Conservation (phyloP, 2,888 invertebrate genomes). For the Heliconius aoede region DNA sequence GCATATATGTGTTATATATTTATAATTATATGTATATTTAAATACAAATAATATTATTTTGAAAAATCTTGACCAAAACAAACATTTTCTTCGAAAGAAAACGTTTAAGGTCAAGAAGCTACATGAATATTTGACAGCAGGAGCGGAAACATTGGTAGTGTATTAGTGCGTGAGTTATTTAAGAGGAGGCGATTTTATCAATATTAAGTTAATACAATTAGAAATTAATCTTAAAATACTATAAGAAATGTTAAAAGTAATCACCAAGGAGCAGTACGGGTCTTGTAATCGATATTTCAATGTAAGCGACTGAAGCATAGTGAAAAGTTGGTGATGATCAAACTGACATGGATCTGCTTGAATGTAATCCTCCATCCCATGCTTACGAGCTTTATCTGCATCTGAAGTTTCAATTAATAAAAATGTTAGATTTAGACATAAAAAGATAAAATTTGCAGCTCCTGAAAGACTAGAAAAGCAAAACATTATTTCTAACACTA, state of each 20-base stretch:
- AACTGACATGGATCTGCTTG: conserved; percentile 99
- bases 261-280: conserved; percentile 98
- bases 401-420: conserved; percentile 77
- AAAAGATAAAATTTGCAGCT: neutral
- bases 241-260: neutral
- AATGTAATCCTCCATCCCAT: conserved; percentile 99
- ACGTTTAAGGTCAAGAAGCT: too few relatives aligned
- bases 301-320: conserved; percentile 94
- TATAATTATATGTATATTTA: too few relatives aligned
- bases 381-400: conserved; percentile 97
- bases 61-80: neutral
- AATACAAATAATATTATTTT: too few relatives aligned
- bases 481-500: neutral
- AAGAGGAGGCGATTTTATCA: too few relatives aligned
- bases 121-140: too few relatives aligned
- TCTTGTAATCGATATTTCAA: conserved; percentile 98
- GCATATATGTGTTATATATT: neutral
- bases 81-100: too few relatives aligned
- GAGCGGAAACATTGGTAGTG: too few relatives aligned
- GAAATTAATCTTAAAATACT: conserved; percentile 5
- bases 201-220: neutral
- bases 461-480: neutral
- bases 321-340: conserved; percentile 97
- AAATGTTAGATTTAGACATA: conserved; percentile 1
- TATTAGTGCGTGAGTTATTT: too few relatives aligned